Base-by-base conservation (phyloP, 2,113 vertebrate genomes). In the pig (Sus scrofa) region DNA sequence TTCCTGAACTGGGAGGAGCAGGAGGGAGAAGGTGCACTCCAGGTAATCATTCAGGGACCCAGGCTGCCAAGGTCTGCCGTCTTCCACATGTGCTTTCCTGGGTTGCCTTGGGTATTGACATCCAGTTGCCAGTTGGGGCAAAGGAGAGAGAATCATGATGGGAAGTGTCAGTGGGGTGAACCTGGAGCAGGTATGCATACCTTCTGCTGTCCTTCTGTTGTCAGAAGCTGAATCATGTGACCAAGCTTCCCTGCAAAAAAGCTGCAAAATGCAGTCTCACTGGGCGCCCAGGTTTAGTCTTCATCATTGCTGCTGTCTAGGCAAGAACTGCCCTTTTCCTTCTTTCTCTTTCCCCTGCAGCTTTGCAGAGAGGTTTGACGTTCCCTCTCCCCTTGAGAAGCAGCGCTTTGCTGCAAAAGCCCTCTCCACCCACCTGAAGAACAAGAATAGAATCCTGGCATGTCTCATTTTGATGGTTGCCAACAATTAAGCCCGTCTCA, bases 381-480 rank as follows among this genome's bases (percentile, higher is more conserved):
- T 93, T 83, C 52, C 56, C 26, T 93, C 89, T 58, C 18, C 1
- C 37, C 78, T 56, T 89, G 14, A 74, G 73, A 94, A 78, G 85
- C 96, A 87, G 18, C 86, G 95, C 37, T 75, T 74, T 71, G 83
- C 74, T 78, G 91, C 56, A 96, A 93, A 92, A 13, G 19, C 83
- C 77, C 82, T 37, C 68, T 97, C 86, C 95, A 92, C 93, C 96
- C 83, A 97, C 94, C 63, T 71, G 78, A 65, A 84, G 94, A 93
- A 24, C 84, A 96, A 81, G 92, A 96, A 93, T 97, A 97, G 93
- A 86, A 93, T 78, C 68, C 74, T 84, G 79, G 50, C 79, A 58
- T 18, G 44, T 74, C 44, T 22, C 8, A 12, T 83, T 93, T 96
- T 92, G 75, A 86, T 37, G 54, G 70, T 84, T 97, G 89, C 96